phyloP scores from a whole-genome alignment of 2,797 vertebrate genomes.

The Hypotaenidia philippensis region DNA sequence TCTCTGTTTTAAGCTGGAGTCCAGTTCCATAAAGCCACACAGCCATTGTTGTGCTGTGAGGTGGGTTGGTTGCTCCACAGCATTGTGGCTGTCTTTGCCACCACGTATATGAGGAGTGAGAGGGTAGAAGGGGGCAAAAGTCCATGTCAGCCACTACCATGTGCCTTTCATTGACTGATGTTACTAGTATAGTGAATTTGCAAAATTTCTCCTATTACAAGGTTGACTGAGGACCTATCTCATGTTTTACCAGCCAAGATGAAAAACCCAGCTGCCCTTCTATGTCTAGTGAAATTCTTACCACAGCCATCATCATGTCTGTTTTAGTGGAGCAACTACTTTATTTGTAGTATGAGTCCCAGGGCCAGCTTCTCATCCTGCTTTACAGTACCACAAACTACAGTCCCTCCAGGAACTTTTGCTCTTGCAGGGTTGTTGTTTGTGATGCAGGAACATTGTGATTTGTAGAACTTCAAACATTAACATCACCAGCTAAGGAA shows the following conservation, averaged over 20 bases:
- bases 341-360: neutral
- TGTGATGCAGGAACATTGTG: neutral
- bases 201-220: neutral
- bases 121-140: neutral
- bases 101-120: fast-evolving
- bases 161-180: neutral
- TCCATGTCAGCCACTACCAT: fast-evolving
- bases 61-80: neutral
- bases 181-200: neutral
- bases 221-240: neutral
- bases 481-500: neutral
- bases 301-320: fast-evolving
- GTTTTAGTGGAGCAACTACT: neutral
- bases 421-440: neutral
- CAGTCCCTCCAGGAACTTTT: neutral
- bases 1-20: neutral
- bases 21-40: fast-evolving
- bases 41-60: fast-evolving
- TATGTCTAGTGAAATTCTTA: neutral
- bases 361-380: neutral
- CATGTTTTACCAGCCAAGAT: neutral
- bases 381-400: neutral
- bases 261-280: neutral
- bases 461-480: neutral
- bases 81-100: neutral